These are phyloP conservation scores for Adelosebastes latens DNA, from an alignment of 2,797 vertebrate species.

Conservation along the genomic window DNA sequence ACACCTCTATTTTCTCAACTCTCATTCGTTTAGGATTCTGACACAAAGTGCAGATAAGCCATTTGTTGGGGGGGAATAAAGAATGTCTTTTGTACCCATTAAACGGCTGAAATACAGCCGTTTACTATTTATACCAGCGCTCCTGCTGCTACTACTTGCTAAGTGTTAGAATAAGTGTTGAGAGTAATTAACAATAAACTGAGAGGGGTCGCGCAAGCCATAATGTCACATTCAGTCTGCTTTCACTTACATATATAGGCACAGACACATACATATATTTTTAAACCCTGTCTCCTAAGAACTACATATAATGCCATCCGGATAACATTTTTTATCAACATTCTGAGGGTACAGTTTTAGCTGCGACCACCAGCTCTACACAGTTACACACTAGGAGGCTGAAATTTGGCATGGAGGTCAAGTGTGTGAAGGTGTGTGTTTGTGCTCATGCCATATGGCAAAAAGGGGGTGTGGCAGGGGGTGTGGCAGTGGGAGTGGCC, in stretches of 20 bases:
- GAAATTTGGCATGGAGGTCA: background rate
- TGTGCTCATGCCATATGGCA: no score
- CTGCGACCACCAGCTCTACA: no score
- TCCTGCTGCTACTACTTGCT: background rate
- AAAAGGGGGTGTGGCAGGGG: no score
- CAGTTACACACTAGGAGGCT: no score
- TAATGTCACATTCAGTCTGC: background rate
- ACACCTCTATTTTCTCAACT: conserved; percentile 55
- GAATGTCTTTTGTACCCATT: conserved; percentile 9
- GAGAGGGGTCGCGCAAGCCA: background rate
- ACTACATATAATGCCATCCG: background rate
- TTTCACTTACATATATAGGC: background rate
- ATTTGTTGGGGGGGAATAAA: conserved; percentile 32
- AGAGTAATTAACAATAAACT: background rate
- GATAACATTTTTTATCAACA: no score
- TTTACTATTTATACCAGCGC: background rate
- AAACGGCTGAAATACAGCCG: conserved; percentile 7
- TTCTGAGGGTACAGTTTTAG: no score
- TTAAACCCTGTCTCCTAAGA: background rate
- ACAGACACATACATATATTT: background rate
- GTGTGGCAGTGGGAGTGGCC: no score
- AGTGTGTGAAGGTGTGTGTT: no score
- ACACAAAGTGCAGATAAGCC: conserved; percentile 32
- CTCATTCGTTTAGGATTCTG: conserved; percentile 40
- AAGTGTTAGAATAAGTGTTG: background rate